Percentiles rank a stretch among this genome's conserved stretches.
These are phyloP conservation scores for Eurosta solidaginis DNA, from an alignment of 1,140 invertebrate species.

Conservation along the genomic window DNA sequence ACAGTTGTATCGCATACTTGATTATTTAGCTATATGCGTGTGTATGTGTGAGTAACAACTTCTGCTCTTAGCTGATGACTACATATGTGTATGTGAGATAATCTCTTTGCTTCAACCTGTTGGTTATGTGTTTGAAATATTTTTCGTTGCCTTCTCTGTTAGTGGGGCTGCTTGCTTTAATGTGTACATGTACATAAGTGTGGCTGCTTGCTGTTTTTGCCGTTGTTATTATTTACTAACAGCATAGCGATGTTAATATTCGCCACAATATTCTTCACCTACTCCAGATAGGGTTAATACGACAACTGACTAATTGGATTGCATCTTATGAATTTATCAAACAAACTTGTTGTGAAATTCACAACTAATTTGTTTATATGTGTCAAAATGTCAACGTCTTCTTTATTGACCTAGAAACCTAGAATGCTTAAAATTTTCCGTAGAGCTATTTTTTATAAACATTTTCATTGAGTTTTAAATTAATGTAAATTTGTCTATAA, in stretches of 20 bases:
- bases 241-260: too few species aligned
- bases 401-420: conserved; percentile 16
- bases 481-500: not conserved
- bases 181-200: too few species aligned
- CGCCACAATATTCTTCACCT: not conserved
- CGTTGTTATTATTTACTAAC: not conserved
- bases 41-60: too few species aligned
- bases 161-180: too few species aligned
- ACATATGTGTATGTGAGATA: too few species aligned
- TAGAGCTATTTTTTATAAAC: not conserved
- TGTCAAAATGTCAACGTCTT: conserved; percentile 12
- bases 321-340: not conserved
- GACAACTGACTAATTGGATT: conserved; percentile 31
- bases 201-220: not conserved
- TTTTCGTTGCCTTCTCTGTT: too few species aligned
- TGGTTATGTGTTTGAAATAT: too few species aligned
- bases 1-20: too few species aligned
- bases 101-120: too few species aligned
- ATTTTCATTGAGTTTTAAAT: too few species aligned
- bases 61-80: too few species aligned
- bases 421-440: not conserved
- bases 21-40: too few species aligned
- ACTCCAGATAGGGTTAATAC: not conserved
- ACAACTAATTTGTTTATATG: conserved; percentile 17
- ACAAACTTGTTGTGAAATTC: not conserved